These are phyloP conservation scores for Strix uralensis DNA, from an alignment of 2,113 vertebrate genomes.

Conservation along the genomic window DNA sequence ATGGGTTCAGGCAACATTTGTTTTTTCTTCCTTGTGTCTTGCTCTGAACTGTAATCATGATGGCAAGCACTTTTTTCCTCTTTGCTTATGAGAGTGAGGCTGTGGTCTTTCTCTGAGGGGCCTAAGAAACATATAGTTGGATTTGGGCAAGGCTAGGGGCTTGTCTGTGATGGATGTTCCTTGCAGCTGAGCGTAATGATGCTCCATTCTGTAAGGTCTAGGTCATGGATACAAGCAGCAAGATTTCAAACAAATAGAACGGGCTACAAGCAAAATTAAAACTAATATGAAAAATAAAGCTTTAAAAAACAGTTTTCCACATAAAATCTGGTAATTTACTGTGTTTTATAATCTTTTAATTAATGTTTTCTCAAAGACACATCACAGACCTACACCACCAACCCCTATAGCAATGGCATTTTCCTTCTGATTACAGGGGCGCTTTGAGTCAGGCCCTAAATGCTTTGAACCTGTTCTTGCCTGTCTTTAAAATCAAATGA, in stretches of 20 bases:
- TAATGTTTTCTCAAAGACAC: neutral
- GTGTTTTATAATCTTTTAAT: neutral
- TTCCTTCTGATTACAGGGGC: neutral
- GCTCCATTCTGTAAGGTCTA: neutral
- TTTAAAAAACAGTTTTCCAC: neutral
- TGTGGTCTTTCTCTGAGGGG: neutral
- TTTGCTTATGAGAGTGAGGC: neutral
- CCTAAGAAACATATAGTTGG: neutral
- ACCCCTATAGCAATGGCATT: neutral
- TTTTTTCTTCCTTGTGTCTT: neutral
- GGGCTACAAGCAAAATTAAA: neutral
- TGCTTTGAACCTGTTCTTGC: neutral
- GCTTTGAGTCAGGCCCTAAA: neutral
- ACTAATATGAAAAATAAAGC: neutral
- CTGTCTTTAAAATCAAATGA: neutral
- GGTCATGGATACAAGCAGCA: neutral
- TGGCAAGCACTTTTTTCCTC: neutral
- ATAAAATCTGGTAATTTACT: neutral
- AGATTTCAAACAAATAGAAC: neutral
- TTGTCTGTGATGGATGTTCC: neutral
- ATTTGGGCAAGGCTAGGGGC: neutral
- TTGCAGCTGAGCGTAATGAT: neutral
- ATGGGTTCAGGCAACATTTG: neutral
- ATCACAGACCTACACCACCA: neutral
- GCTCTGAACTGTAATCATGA: neutral